A percentile compares a stretch with the other conserved stretches of the same genome.
These are phyloP conservation scores for Cichladusa arquata DNA, from an alignment of 2,113 vertebrate species.

Conservation along the genomic window DNA sequence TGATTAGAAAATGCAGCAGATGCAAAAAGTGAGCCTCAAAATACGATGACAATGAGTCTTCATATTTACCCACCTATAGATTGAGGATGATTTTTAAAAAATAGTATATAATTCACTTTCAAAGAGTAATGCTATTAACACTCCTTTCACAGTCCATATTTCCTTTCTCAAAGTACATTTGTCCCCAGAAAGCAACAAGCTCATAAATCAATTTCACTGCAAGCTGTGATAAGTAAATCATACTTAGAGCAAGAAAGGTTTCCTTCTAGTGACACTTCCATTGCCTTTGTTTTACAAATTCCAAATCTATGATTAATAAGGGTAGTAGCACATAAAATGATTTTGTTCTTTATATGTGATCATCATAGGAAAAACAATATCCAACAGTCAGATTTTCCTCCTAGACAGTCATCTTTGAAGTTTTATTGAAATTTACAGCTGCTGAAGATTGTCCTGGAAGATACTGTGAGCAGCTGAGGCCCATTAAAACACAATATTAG, in stretches of 20 bases:
- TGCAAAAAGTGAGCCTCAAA: not conserved
- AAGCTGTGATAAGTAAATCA: constrained; percentile 51
- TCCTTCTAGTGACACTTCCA: constrained; percentile 34
- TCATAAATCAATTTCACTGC: constrained; percentile 43
- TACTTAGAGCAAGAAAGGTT: constrained; percentile 27
- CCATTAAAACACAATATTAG: constrained; percentile 4
- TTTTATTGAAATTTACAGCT: constrained; percentile 40
- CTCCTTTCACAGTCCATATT: not conserved
- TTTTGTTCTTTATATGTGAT: not conserved
- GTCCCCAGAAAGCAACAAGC: constrained; percentile 36
- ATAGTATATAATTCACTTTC: not conserved
- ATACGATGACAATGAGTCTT: not conserved
- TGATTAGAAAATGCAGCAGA: not conserved
- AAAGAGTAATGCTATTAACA: not conserved
- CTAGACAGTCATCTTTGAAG: not conserved
- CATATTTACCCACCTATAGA: not conserved
- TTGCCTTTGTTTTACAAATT: constrained; percentile 38
- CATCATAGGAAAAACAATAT: constrained; percentile 17
- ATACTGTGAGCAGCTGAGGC: not conserved
- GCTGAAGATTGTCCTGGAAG: constrained; percentile 1
- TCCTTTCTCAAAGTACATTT: constrained; percentile 17
- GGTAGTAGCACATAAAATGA: not conserved
- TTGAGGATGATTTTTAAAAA: not conserved
- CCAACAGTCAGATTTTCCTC: not conserved
- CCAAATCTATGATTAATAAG: constrained; percentile 43